phyloP scores from a whole-genome alignment of 2,888 invertebrate species.

The Imbricaverruca yamaguchii region DNA sequence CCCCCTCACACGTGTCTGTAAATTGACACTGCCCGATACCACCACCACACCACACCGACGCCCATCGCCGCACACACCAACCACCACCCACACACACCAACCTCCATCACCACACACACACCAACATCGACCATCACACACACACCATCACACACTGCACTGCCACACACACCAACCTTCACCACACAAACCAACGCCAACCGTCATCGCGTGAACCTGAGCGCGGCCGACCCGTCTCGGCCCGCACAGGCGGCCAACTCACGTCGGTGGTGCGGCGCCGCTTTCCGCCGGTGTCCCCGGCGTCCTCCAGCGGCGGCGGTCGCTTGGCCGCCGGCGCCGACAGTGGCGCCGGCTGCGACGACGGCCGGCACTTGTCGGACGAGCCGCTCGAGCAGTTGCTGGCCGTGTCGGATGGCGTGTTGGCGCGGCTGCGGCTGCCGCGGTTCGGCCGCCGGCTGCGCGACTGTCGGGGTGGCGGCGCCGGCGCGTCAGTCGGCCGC shows the following conservation, averaged over 20 bases:
- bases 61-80: too few relatives aligned
- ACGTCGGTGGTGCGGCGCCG: neutral
- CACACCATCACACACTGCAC: too few relatives aligned
- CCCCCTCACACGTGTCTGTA: too few relatives aligned
- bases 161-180: too few relatives aligned
- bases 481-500: neutral
- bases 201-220: too few relatives aligned
- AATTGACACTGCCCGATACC: too few relatives aligned
- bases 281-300: neutral
- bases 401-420: conserved; percentile 29
- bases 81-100: too few relatives aligned
- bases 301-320: neutral
- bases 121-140: too few relatives aligned
- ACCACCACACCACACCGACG: too few relatives aligned
- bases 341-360: conserved; percentile 24
- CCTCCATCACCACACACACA: too few relatives aligned
- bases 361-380: conserved; percentile 28
- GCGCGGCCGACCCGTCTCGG: too few relatives aligned
- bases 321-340: conserved; percentile 30
- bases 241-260: neutral
- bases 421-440: conserved; percentile 29
- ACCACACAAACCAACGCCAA: too few relatives aligned
- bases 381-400: conserved; percentile 31
- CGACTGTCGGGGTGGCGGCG: conserved; percentile 24
- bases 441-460: conserved; percentile 27